Base-by-base conservation (phyloP, 2,113 vertebrate genomes). In the Python bivittatus region DNA sequence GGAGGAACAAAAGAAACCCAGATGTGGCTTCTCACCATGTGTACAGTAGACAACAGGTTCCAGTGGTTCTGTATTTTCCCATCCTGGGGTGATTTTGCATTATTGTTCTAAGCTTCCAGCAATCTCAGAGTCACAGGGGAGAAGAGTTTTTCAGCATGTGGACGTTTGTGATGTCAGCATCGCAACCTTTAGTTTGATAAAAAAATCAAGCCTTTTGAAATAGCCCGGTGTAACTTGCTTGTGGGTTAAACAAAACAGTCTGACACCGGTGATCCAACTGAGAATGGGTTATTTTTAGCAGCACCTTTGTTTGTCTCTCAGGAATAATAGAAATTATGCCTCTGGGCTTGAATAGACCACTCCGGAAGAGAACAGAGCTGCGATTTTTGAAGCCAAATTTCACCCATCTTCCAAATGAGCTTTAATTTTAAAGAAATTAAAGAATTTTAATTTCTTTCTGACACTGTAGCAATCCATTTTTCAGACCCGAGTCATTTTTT, bases 221-320 rank as follows among this genome's bases (percentile, higher is more conserved):
- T 68, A 17, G 44, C 48, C 68, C 44, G 5, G 0, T 91, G 88
- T 84, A 79, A 1, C 0, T 56, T 86, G 88, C 33, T 92, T 90
- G n/a, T 33, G 53, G 48, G 68, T 2, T 68, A 84, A 92, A 25
- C 17, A 84, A 89, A 90, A 84, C 44, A 17, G 54, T 2, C 29
- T 13, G 56, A 53, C 38, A 13, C 56, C 57, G 7, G 72, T 3
- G 9, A 42, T 54, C 72, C 38, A 64, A 48, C 87, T 54, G 91
- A 42, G 91, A 89, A 53, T 1, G 33, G 20, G 72, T 64, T 92
- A 89, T 92, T 89, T 89, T 84, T 89, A 61, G 87, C 8, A 11
- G 44, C 72, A 20, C 42, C 79, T 89, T 88, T 89, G 57, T 89
- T 89, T 61, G 91, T 33, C 53, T 27, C 54, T 29, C 52, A 57